A percentile compares a stretch with the other conserved stretches of the same genome.
Evolutionary conservation across 2,113 vertebrate genomes (phyloP).

Genomic region (Oxygymnocypris stewartii): DNA sequence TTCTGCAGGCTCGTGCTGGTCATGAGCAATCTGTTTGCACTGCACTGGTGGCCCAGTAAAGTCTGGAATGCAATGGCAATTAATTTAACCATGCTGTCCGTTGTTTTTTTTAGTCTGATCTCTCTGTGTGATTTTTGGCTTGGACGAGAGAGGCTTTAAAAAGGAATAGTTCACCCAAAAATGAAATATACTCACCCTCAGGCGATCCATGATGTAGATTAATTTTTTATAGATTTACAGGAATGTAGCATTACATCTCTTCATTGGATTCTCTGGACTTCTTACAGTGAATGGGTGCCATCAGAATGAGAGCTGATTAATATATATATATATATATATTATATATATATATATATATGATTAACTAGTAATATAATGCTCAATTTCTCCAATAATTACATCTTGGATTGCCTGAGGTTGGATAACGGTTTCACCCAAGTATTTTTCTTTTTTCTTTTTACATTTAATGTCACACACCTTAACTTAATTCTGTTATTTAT

Average conservation of each 20-base stretch:
- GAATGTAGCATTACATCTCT: not conserved
- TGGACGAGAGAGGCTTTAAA: not conserved
- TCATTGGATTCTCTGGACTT: not conserved
- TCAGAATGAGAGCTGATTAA: not conserved
- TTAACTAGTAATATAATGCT: not conserved
- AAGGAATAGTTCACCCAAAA: not conserved
- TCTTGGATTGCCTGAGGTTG: too few species aligned
- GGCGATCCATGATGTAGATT: not conserved
- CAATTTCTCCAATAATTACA: too few species aligned
- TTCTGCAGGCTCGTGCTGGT: not conserved
- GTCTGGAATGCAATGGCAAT: conserved; percentile 38
- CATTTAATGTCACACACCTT: not conserved
- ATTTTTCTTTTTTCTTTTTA: not conserved
- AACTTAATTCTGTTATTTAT: not conserved
- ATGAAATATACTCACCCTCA: not conserved
- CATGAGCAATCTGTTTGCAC: conserved; percentile 33
- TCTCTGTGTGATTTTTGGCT: conserved; percentile 16
- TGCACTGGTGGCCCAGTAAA: conserved; percentile 26
- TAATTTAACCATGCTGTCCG: conserved; percentile 18
- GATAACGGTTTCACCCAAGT: too few species aligned
- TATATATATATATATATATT: too few species aligned
- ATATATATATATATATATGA: too few species aligned
- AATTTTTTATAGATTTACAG: not conserved
- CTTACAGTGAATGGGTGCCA: not conserved
- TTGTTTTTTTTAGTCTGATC: conserved; percentile 2